Percentiles rank a stretch among this genome's conserved stretches.
Evolutionary conservation across 2,797 vertebrate genomes (phyloP).

Genomic region (Chiroxiphia lanceolata): DNA sequence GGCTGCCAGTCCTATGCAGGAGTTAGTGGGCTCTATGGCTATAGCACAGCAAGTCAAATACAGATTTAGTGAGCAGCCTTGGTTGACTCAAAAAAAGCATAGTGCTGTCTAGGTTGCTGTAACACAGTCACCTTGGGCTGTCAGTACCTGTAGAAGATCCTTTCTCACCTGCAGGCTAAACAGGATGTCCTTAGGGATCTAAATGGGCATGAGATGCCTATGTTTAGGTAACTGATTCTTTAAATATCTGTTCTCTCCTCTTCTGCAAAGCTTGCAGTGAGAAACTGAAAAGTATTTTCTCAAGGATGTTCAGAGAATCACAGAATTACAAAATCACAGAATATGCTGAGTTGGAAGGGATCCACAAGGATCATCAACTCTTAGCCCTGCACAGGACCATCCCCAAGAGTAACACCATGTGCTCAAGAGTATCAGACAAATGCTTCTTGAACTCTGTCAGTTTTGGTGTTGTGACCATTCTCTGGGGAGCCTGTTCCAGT

Average conservation of each 20-base stretch:
- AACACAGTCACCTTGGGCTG: too few relatives aligned
- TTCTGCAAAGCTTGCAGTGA: not conserved
- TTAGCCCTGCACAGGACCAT: not conserved
- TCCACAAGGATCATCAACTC: not conserved
- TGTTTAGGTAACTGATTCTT: not conserved
- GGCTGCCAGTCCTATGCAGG: not conserved
- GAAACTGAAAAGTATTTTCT: not conserved
- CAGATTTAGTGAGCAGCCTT: not conserved
- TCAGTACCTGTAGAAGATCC: not conserved
- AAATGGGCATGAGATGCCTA: fast-evolving
- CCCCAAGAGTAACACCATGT: not conserved
- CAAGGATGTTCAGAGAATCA: not conserved
- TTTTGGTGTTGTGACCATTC: not conserved
- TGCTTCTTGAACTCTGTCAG: not conserved
- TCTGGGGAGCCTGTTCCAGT: not conserved
- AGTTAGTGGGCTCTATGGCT: not conserved
- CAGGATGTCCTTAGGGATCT: not conserved
- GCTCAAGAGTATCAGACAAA: not conserved
- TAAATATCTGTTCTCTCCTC: not conserved
- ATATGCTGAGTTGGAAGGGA: not conserved
- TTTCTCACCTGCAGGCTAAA: not conserved
- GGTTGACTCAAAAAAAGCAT: not conserved
- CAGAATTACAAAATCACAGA: not conserved
- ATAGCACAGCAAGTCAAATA: not conserved
- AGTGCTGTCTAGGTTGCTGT: not conserved